phyloP scores from a whole-genome alignment of 2,113 vertebrate genomes.

The Oreochromis tanganicae region DNA sequence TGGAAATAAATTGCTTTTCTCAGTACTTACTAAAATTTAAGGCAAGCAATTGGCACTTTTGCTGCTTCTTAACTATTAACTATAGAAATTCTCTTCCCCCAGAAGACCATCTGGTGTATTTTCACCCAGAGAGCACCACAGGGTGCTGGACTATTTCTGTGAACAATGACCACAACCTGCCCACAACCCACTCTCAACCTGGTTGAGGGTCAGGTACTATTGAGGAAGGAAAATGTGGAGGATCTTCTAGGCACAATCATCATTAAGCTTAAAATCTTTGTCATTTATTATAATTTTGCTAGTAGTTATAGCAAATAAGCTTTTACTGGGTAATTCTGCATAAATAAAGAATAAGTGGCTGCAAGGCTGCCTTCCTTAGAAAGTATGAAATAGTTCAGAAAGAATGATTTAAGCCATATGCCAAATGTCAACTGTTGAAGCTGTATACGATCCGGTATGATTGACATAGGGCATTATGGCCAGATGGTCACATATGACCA shows the following conservation, averaged over 20 bases:
- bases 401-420: background rate
- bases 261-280: background rate
- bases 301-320: background rate
- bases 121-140: background rate
- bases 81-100: background rate
- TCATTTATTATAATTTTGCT: background rate
- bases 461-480: background rate
- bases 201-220: background rate
- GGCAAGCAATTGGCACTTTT: background rate
- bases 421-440: background rate
- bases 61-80: background rate
- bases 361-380: background rate
- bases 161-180: background rate
- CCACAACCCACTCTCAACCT: background rate
- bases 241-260: background rate
- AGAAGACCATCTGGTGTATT: background rate
- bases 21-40: background rate
- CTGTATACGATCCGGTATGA: background rate
- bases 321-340: background rate
- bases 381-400: background rate
- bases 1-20: background rate
- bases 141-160: conserved; percentile 1
- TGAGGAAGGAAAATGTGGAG: background rate
- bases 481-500: background rate
- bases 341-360: background rate